Base-by-base conservation (phyloP, 2,797 vertebrate species). In the Cheirogaleus major region DNA sequence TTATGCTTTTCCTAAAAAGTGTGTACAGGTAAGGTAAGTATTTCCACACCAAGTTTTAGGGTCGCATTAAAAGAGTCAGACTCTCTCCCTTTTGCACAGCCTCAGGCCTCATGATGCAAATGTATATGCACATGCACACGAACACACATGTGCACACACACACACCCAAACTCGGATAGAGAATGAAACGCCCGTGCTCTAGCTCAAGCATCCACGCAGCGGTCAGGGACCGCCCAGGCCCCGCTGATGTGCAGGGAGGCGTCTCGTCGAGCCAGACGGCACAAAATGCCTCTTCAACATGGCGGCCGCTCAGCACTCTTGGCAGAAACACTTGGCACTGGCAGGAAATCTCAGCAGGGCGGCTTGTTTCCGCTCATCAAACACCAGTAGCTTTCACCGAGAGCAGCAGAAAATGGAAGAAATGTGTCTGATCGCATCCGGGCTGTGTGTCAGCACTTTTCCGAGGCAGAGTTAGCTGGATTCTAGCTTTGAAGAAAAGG, bases 341-440 rank as follows among this genome's bases (percentile, higher is more conserved):
- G 94, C 91, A 97, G 95, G 91, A 88, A 96, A 85, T 98, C 98
- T 95, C 98, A 98, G 98, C 92, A 91, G 97, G 98, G 92, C 97
- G 79, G 97, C 98, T 98, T 98, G 98, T 98, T 99, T 97, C 95
- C 87, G 97, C 91, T 98, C 98, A 98, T 99, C 98, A 98, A 98
- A 97, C 96, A 98, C 67, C 97, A 98, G 98, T 97, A 97, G 97
- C 96, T 98, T 98, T 98, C 91, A 79, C 95, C 22, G 57, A 81
- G 88, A 79, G 25, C 94, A 12, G 72, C 97, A 98, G 97, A 97
- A 97, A 97, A 1, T 0, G 93, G 94, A 89, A 97, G 96, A 94
- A 95, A 98, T 96, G 78, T 82, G 95, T 98, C 97, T 98, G 89
- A 89, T 98, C 93, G 78, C 93, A 97, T 97, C 93, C 92, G 23